A percentile compares a stretch with the other conserved stretches of the same genome.
These are phyloP conservation scores for Calosoma granatense DNA, from an alignment of 1,140 invertebrate genomes.

Conservation along the genomic window DNA sequence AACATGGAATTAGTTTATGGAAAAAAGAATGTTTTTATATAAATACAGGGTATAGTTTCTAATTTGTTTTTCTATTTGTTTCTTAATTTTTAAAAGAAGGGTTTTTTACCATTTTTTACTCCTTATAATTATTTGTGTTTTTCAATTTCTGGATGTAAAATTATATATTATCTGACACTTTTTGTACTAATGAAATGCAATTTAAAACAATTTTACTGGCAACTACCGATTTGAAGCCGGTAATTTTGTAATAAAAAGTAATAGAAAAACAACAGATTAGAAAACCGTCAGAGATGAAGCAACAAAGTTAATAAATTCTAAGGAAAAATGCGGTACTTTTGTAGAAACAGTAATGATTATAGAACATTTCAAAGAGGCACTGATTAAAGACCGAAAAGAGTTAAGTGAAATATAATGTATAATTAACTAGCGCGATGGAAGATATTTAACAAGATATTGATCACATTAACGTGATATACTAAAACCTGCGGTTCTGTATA, in stretches of 20 bases:
- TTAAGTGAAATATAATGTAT: too few relatives aligned
- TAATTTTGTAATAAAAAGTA: not conserved
- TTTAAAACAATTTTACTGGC: conserved; percentile 5
- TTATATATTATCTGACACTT: too few relatives aligned
- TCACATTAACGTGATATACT: too few relatives aligned
- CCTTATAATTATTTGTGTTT: conserved; percentile 2
- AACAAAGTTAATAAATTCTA: not conserved
- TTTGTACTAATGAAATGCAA: not conserved
- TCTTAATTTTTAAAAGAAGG: conserved; percentile 11
- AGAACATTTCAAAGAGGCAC: too few relatives aligned
- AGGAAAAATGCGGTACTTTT: too few relatives aligned
- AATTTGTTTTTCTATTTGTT: not conserved
- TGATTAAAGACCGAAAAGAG: too few relatives aligned
- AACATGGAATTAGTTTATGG: not conserved
- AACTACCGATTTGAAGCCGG: not conserved
- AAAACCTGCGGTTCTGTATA: too few relatives aligned
- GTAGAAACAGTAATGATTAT: too few relatives aligned
- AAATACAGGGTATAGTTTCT: not conserved
- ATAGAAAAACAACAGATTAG: not conserved
- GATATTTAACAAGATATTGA: too few relatives aligned
- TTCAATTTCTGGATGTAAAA: too few relatives aligned
- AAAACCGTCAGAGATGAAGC: not conserved
- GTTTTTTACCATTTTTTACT: conserved; percentile 14
- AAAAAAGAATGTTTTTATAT: not conserved
- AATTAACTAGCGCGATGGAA: too few relatives aligned